A percentile compares a stretch with the other conserved stretches of the same genome.
These are phyloP conservation scores for Heteromurus nitidus DNA, from an alignment of 2,888 invertebrate species.

Conservation along the genomic window DNA sequence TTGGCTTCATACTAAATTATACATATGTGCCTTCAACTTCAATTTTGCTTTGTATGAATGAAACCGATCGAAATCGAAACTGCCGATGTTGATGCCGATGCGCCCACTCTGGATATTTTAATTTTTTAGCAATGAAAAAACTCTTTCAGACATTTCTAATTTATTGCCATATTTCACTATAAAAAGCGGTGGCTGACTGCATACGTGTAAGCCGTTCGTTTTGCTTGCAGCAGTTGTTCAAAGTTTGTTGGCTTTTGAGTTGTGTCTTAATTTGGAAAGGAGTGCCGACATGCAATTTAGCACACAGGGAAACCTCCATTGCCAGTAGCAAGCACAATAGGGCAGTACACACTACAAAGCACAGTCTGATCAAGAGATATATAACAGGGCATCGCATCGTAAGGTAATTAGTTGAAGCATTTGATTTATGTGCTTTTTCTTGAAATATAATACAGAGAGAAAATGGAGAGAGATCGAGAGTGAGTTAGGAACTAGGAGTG, in stretches of 20 bases:
- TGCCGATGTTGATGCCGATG: too few relatives aligned
- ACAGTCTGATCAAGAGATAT: neutral
- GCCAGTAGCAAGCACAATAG: neutral
- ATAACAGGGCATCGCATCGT: conserved; percentile 11
- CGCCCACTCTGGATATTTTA: too few relatives aligned
- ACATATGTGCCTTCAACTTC: too few relatives aligned
- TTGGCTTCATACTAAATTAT: too few relatives aligned
- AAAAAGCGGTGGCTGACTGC: too few relatives aligned
- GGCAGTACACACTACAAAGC: neutral
- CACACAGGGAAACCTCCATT: neutral
- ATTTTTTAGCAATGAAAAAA: too few relatives aligned
- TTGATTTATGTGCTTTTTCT: conserved; percentile 62
- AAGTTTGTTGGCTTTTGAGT: neutral
- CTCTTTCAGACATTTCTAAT: conserved; percentile 18
- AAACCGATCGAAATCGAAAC: too few relatives aligned
- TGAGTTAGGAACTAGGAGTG: too few relatives aligned
- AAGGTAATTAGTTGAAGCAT: conserved; percentile 62
- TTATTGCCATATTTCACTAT: too few relatives aligned
- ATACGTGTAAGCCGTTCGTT: too few relatives aligned
- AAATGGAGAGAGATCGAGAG: conserved; percentile 31
- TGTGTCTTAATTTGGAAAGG: neutral
- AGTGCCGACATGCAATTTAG: neutral
- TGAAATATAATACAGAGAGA: conserved; percentile 56
- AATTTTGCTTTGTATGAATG: too few relatives aligned
- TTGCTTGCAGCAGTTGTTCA: too few relatives aligned